Conservation (phyloP, 2,888 invertebrate genomes). For the Eupithecia inturbata region DNA sequence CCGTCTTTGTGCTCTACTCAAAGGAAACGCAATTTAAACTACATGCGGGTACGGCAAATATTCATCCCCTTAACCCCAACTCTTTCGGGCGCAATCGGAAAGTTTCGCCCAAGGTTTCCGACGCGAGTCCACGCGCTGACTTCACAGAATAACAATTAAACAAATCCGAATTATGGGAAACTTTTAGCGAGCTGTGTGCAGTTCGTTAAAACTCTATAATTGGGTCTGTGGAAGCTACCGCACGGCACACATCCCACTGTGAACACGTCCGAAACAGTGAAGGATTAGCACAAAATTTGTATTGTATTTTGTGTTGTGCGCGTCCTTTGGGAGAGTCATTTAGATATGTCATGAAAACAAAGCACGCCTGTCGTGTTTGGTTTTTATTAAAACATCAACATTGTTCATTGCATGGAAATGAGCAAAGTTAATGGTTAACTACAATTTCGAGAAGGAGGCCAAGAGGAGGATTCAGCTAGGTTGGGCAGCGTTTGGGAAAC, state of each 20-base stretch:
- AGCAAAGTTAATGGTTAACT: neutral
- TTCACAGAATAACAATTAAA: slow-evolving; percentile 55
- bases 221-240: slow-evolving; percentile 51
- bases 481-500: too few species aligned
- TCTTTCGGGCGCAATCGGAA: slow-evolving; percentile 56
- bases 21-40: slow-evolving; percentile 78
- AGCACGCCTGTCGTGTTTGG: slow-evolving; percentile 9
- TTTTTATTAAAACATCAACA: slow-evolving; percentile 6
- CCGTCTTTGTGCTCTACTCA: slow-evolving; percentile 69
- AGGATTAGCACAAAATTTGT: slow-evolving; percentile 52
- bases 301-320: slow-evolving; percentile 42
- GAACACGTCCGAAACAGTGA: slow-evolving; percentile 49
- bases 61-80: slow-evolving; percentile 62
- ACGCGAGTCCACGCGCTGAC: slow-evolving; percentile 33
- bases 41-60: slow-evolving; percentile 73
- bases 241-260: slow-evolving; percentile 48
- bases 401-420: neutral
- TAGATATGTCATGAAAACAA: slow-evolving; percentile 20
- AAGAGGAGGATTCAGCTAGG: too few species aligned
- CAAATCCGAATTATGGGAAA: slow-evolving; percentile 57
- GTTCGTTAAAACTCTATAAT: slow-evolving; percentile 69
- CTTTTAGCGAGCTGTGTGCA: slow-evolving; percentile 56
- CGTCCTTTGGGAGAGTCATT: slow-evolving; percentile 27
- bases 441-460: too few species aligned
- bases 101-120: slow-evolving; percentile 52